phyloP scores from a whole-genome alignment of 2,888 invertebrate species.

The Hemistola chrysoprasaria region DNA sequence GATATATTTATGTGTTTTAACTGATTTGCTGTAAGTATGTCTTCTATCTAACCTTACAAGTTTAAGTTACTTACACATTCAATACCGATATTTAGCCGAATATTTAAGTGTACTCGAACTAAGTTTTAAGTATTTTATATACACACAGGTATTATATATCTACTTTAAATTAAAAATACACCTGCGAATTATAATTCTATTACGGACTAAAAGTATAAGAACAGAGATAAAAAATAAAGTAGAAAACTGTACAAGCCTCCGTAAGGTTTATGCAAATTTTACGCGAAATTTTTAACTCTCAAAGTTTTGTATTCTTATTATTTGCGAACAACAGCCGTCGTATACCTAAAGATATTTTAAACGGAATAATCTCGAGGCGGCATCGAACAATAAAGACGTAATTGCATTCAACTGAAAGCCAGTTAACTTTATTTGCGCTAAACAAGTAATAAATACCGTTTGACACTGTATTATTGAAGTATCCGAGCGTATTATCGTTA shows the following conservation, averaged over 20 bases:
- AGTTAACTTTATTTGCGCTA: constrained; percentile 19
- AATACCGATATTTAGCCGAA: too few species aligned
- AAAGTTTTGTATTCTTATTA: constrained; percentile 69
- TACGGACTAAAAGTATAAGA: constrained; percentile 50
- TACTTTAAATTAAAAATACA: constrained; percentile 17
- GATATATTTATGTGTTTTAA: too few species aligned
- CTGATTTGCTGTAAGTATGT: too few species aligned
- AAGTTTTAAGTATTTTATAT: too few species aligned
- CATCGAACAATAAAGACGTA: constrained; percentile 43
- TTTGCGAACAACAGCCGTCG: constrained; percentile 65
- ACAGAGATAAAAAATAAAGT: constrained; percentile 63
- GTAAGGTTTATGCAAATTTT: constrained; percentile 76
- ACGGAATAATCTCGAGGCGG: constrained; percentile 42
- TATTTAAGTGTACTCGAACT: too few species aligned
- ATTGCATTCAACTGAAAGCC: constrained; percentile 35
- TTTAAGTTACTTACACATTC: too few species aligned
- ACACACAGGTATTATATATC: too few species aligned
- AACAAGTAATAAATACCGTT: constrained; percentile 23
- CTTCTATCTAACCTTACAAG: too few species aligned
- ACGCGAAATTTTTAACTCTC: constrained; percentile 69
- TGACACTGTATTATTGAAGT: constrained; percentile 24
- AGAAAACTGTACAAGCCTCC: constrained; percentile 58
- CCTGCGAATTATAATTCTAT: constrained; percentile 56
- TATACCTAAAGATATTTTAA: constrained; percentile 51
- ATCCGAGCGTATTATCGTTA: constrained; percentile 24